A percentile compares a stretch with the other conserved stretches of the same genome.
phyloP scores from a whole-genome alignment of 2,113 vertebrate species.

The Drymodes brunneopygia region DNA sequence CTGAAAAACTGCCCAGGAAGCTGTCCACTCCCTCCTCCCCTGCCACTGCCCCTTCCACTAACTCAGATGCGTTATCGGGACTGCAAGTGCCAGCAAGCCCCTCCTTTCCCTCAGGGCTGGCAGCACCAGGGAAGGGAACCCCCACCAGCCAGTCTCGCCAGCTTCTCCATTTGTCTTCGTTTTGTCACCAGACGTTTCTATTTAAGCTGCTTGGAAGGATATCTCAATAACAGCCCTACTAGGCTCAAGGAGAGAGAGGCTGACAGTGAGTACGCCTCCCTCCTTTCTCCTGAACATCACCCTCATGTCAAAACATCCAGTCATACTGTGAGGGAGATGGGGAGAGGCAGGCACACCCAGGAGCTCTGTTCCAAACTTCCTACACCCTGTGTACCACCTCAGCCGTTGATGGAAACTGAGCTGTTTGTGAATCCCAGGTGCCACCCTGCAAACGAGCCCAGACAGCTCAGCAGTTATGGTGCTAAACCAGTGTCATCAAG shows the following conservation, averaged over 20 bases:
- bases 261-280: neutral
- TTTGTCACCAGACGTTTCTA: constrained; percentile 60
- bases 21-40: neutral
- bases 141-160: neutral
- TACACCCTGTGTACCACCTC: neutral
- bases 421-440: neutral
- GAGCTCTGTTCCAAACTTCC: neutral
- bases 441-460: neutral
- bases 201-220: constrained; percentile 65
- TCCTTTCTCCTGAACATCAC: neutral
- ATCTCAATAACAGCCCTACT: constrained; percentile 48
- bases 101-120: constrained; percentile 21
- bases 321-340: neutral
- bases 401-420: neutral
- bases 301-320: neutral
- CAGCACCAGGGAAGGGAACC: neutral
- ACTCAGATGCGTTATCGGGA: neutral
- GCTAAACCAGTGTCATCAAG: neutral
- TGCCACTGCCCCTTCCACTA: neutral
- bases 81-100: constrained; percentile 23
- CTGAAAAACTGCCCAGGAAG: constrained; percentile 5
- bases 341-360: neutral
- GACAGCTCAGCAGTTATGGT: neutral
- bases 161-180: constrained; percentile 69
- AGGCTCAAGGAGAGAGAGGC: constrained; percentile 23